Conservation (phyloP, 1,140 invertebrate species). For the Chionoecetes opilio region DNA sequence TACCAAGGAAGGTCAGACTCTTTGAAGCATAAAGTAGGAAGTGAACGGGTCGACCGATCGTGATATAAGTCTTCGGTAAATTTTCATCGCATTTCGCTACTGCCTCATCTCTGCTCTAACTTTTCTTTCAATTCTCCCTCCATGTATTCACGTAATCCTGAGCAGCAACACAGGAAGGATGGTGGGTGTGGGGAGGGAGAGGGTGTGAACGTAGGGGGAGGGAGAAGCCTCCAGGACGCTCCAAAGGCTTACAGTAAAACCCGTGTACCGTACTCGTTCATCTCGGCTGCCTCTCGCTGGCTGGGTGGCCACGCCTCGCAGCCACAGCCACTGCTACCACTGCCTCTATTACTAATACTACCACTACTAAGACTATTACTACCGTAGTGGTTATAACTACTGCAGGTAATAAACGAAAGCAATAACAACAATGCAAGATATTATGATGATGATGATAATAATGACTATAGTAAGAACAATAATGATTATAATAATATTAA, state of each 20-base stretch:
- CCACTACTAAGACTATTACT: not conserved
- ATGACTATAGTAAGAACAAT: too few relatives aligned
- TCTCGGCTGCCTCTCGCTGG: not conserved
- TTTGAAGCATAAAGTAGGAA: conserved; percentile 58
- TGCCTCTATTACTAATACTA: not conserved
- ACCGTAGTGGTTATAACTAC: too few relatives aligned
- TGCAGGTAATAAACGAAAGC: too few relatives aligned
- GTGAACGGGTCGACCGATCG: not conserved
- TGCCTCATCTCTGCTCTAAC: not conserved
- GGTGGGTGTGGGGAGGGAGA: not conserved
- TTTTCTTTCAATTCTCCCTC: not conserved
- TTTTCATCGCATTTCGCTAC: not conserved
- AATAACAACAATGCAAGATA: too few relatives aligned
- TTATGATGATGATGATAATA: too few relatives aligned
- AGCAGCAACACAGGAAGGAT: not conserved
- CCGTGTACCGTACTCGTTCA: conserved; percentile 49
- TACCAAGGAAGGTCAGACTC: conserved; percentile 48
- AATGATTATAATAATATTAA: too few relatives aligned
- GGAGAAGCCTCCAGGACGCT: not conserved
- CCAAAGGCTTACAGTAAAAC: not conserved
- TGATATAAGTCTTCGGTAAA: not conserved
- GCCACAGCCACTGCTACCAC: not conserved
- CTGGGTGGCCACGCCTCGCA: not conserved
- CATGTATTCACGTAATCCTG: not conserved
- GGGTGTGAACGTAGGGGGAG: not conserved